phyloP scores from a whole-genome alignment of 2,797 vertebrate species.

The Amazonetta brasiliensis region DNA sequence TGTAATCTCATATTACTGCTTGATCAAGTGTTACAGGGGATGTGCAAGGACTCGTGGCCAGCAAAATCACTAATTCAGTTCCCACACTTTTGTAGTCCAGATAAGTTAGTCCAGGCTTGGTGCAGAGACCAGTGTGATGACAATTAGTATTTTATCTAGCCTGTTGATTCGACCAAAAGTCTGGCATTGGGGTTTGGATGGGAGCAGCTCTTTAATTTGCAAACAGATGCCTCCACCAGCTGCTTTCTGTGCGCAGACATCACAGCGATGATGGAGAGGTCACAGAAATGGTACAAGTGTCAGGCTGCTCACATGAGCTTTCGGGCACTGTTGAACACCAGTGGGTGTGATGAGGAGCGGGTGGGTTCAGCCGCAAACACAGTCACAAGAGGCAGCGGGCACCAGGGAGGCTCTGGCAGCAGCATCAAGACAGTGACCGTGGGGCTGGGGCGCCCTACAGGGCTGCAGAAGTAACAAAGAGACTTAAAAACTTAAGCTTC shows the following conservation, averaged over 20 bases:
- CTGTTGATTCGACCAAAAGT: slow-evolving; percentile 7
- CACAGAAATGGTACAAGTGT: not conserved
- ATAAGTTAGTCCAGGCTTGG: not conserved
- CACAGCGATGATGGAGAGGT: not conserved
- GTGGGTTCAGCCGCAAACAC: accelerated
- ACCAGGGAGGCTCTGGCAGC: too few relatives aligned
- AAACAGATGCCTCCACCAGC: slow-evolving; percentile 36
- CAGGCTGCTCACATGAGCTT: slow-evolving; percentile 1
- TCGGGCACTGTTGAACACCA: not conserved
- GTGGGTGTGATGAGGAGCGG: not conserved
- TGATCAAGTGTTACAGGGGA: not conserved
- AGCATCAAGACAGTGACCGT: too few relatives aligned
- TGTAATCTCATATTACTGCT: not conserved
- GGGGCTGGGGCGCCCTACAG: not conserved
- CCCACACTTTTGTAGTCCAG: not conserved
- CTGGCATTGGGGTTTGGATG: slow-evolving; percentile 33
- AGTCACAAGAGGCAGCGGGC: too few relatives aligned
- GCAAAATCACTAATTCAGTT: not conserved
- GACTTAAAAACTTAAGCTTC: not conserved
- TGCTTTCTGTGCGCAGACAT: slow-evolving; percentile 36
- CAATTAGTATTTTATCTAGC: slow-evolving; percentile 67
- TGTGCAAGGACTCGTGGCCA: not conserved
- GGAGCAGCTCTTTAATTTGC: slow-evolving; percentile 37
- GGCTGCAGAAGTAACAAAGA: too few relatives aligned
- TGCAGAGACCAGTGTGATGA: not conserved